Percentiles rank a stretch among this genome's conserved stretches.
Evolutionary conservation across 2,888 invertebrate genomes (phyloP).

Genomic region (Monopis laevigella): DNA sequence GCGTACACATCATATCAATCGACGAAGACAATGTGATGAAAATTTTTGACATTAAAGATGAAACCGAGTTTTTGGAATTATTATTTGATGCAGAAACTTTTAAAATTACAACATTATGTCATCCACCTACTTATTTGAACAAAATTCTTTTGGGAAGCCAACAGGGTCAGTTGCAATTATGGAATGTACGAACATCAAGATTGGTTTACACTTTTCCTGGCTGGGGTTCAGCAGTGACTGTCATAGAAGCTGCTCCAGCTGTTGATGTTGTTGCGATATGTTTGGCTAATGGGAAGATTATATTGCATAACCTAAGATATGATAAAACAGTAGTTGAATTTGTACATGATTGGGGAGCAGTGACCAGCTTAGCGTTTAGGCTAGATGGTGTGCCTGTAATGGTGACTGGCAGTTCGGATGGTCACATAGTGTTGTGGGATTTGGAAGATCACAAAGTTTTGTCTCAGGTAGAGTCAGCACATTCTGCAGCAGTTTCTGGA

Average conservation of each 20-base stretch:
- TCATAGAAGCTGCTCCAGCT: constrained; percentile 89
- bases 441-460: constrained; percentile 82
- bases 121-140: constrained; percentile 95
- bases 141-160: constrained; percentile 90
- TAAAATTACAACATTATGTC: constrained; percentile 81
- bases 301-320: constrained; percentile 86
- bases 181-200: constrained; percentile 86
- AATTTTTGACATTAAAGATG: constrained; percentile 86
- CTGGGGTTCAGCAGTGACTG: constrained; percentile 77
- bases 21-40: constrained; percentile 81
- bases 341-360: constrained; percentile 90
- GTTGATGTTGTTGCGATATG: constrained; percentile 92
- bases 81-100: constrained; percentile 76
- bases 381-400: constrained; percentile 87
- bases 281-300: constrained; percentile 80
- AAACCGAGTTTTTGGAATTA: constrained; percentile 74
- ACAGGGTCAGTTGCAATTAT: constrained; percentile 86
- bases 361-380: constrained; percentile 86
- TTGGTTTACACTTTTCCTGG: constrained; percentile 80
- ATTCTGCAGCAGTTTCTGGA: constrained; percentile 79
- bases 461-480: constrained; percentile 84
- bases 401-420: constrained; percentile 82
- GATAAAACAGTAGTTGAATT: constrained; percentile 87
- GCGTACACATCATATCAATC: constrained; percentile 84
- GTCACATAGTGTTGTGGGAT: constrained; percentile 95